Conservation (phyloP, 1,140 invertebrate genomes). For the Aethina tumida region DNA sequence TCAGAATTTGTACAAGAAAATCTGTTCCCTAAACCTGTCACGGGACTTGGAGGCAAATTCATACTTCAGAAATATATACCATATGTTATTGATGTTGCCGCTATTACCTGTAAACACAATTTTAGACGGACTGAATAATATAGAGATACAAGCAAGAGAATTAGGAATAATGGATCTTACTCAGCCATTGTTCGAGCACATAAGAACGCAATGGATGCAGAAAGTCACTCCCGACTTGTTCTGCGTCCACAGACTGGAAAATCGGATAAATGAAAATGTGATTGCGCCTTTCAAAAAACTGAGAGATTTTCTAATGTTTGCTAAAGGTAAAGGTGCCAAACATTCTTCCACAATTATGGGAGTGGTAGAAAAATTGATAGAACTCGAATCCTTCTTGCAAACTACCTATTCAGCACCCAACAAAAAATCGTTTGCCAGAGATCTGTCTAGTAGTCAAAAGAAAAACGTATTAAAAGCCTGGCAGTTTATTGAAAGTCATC, state of each 20-base stretch:
- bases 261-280: slow-evolving; percentile 31
- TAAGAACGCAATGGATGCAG: slow-evolving; percentile 25
- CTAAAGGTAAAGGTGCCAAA: slow-evolving; percentile 23
- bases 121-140: slow-evolving; percentile 24
- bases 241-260: slow-evolving; percentile 28
- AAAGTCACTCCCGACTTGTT: slow-evolving; percentile 30
- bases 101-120: slow-evolving; percentile 31
- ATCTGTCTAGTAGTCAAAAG: slow-evolving; percentile 27
- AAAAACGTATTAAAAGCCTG: slow-evolving; percentile 30
- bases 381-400: slow-evolving; percentile 24
- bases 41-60: slow-evolving; percentile 27
- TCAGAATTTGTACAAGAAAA: slow-evolving; percentile 31
- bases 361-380: slow-evolving; percentile 28
- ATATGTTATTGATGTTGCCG: slow-evolving; percentile 30
- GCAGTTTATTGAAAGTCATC: slow-evolving; percentile 29
- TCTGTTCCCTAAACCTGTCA: slow-evolving; percentile 24
- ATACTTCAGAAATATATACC: slow-evolving; percentile 27
- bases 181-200: slow-evolving; percentile 20
- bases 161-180: slow-evolving; percentile 14
- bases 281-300: slow-evolving; percentile 30
- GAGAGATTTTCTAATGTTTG: slow-evolving; percentile 22
- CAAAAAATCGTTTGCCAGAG: slow-evolving; percentile 25
- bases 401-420: slow-evolving; percentile 16
- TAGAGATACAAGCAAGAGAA: slow-evolving; percentile 24
- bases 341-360: slow-evolving; percentile 14